These are phyloP conservation scores for Zaprionus lineosus DNA, from an alignment of 2,888 invertebrate genomes.

Conservation along the genomic window DNA sequence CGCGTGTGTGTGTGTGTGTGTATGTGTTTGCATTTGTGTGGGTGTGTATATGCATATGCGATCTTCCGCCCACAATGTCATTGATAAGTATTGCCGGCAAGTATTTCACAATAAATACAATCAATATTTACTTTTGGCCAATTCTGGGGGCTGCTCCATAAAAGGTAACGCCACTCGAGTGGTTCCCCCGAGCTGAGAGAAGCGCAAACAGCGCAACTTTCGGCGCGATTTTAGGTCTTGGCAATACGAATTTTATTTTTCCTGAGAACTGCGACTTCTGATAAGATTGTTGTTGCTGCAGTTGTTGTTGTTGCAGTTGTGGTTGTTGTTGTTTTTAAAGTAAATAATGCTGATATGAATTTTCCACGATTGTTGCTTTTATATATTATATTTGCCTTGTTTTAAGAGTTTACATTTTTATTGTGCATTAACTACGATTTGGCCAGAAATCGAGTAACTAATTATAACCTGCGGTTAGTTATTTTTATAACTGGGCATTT, in stretches of 20 bases:
- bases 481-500: constrained; percentile 29
- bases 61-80: too few species aligned
- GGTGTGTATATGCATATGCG: too few species aligned
- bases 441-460: constrained; percentile 33
- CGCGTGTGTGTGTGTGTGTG: too few species aligned
- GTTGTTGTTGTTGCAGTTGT: too few species aligned
- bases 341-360: constrained; percentile 29
- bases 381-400: constrained; percentile 20
- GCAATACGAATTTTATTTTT: constrained; percentile 51
- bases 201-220: constrained; percentile 43
- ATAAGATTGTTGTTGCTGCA: too few species aligned
- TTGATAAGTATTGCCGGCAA: neutral
- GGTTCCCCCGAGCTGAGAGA: constrained; percentile 45
- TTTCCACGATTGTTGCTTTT: constrained; percentile 30
- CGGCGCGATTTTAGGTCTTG: constrained; percentile 6
- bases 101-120: constrained; percentile 30
- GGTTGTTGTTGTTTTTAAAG: too few species aligned
- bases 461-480: constrained; percentile 41
- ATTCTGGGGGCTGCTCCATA: constrained; percentile 33
- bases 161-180: constrained; percentile 38
- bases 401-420: too few species aligned
- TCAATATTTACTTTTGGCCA: constrained; percentile 26
- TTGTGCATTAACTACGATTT: too few species aligned
- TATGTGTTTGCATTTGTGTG: too few species aligned
- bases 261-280: constrained; percentile 53